These are phyloP conservation scores for Neosilurus hyrtlii DNA, from an alignment of 2,797 vertebrate species.

Conservation along the genomic window DNA sequence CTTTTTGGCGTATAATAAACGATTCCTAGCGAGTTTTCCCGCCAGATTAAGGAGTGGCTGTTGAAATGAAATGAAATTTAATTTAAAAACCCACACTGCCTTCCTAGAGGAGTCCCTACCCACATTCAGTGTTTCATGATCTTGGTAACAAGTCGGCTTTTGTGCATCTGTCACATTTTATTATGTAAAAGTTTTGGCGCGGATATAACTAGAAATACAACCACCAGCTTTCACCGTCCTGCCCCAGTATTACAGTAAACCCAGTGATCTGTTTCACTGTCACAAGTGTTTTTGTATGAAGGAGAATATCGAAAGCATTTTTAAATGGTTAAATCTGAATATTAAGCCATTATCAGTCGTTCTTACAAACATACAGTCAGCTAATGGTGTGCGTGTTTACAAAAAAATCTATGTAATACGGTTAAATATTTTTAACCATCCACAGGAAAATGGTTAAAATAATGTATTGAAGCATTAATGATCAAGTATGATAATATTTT, in stretches of 20 bases:
- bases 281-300: neutral
- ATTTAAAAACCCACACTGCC: neutral
- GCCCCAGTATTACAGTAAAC: neutral
- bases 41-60: slow-evolving; percentile 10
- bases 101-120: neutral
- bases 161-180: neutral
- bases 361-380: neutral
- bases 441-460: neutral
- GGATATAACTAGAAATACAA: neutral
- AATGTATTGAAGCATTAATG: neutral
- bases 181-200: neutral
- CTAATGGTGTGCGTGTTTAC: neutral
- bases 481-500: neutral
- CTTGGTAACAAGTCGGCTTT: neutral
- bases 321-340: neutral
- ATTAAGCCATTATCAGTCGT: neutral
- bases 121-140: neutral
- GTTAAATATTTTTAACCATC: neutral
- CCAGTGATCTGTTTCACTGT: neutral
- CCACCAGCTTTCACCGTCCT: neutral
- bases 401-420: neutral
- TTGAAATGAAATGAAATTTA: too few relatives aligned
- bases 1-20: neutral
- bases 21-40: slow-evolving; percentile 11
- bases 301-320: neutral